Evolutionary conservation across 2,797 vertebrate species (phyloP).

Genomic region (Microctenopoma lineatum): DNA sequence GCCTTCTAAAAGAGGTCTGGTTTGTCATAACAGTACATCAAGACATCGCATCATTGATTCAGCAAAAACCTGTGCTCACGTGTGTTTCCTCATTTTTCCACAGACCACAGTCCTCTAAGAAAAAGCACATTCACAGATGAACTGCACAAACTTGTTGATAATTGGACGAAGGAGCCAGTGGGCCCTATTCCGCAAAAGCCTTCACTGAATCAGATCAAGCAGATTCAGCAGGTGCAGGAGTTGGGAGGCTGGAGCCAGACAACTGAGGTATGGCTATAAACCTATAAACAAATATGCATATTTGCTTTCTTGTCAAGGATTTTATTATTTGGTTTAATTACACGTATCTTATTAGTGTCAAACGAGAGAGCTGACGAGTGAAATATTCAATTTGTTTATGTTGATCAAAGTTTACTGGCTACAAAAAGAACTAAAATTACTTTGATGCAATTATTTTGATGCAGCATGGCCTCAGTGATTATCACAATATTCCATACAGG

Average conservation of each 20-base stretch:
- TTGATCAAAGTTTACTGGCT: no score
- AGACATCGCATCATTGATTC: neutral
- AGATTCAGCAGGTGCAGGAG: slow-evolving; percentile 91
- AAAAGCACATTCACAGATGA: slow-evolving; percentile 95
- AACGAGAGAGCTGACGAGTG: no score
- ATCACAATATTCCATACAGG: slow-evolving; percentile 62
- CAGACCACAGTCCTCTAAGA: slow-evolving; percentile 81
- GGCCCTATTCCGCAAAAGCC: slow-evolving; percentile 85
- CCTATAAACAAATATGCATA: neutral
- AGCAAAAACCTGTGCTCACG: neutral
- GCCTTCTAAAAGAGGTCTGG: slow-evolving; percentile 73
- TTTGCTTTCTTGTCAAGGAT: neutral
- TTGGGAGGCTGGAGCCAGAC: slow-evolving; percentile 86
- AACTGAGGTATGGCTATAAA: slow-evolving; percentile 81
- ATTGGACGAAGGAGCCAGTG: slow-evolving; percentile 90
- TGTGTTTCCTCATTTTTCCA: slow-evolving; percentile 1
- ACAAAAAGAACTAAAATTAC: neutral
- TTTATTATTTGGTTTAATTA: neutral
- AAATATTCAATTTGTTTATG: no score
- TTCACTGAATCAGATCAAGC: slow-evolving; percentile 94
- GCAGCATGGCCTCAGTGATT: slow-evolving; percentile 5
- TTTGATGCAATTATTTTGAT: neutral
- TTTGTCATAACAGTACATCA: slow-evolving; percentile 1
- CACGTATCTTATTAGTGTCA: neutral
- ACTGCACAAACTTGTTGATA: slow-evolving; percentile 93